Base-by-base conservation (phyloP, 1,140 invertebrate genomes). In the Calycopis cecrops region DNA sequence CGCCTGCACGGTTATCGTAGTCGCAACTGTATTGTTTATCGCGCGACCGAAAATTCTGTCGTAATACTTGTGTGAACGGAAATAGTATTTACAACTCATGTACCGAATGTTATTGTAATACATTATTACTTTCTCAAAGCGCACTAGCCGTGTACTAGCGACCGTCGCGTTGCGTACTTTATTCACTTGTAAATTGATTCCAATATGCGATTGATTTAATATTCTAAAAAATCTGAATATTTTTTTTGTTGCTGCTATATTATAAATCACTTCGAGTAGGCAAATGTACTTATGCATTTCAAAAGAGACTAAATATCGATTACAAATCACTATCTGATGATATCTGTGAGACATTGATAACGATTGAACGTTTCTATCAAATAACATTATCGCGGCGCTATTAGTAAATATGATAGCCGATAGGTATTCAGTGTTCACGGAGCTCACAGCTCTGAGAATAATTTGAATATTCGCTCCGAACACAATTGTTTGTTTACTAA, bases 401-500 rank as follows among this genome's bases (percentile, higher is more conserved):
- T 28, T 28, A 28, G 21, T 28, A 28, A 28, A 28, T 28, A 28
- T 28, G 21, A 28, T 28, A 28, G 21, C 21, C 21, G 21, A 2
- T 28, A 28, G 21, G 21, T 28, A 28, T 28, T 28, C 21, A 28
- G 6, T 6, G 21, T 28, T 28, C 21, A 28, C 6, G 21, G 21
- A 28, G 21, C 21, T 28, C 21, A 6, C 21, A 28, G 21, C 21
- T 28, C 21, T 6, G 6, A 6, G 21, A 28, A 28, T 28, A 28
- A 28, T 28, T 28, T 28, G 21, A 28, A 28, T 28, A 28, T 28
- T 28, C 21, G 21, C 67, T 67, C 60, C 55, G 14, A 38, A 62
- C 59, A 50, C 62, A 61, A 75, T 80, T 78, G 82, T 81, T 81
- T 79, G 71, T 75, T 74, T 75, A 71, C 71, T 55, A 68, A 63